Evolutionary conservation across 1,140 invertebrate species (phyloP).

Genomic region (Lamellibrachia luymesi): DNA sequence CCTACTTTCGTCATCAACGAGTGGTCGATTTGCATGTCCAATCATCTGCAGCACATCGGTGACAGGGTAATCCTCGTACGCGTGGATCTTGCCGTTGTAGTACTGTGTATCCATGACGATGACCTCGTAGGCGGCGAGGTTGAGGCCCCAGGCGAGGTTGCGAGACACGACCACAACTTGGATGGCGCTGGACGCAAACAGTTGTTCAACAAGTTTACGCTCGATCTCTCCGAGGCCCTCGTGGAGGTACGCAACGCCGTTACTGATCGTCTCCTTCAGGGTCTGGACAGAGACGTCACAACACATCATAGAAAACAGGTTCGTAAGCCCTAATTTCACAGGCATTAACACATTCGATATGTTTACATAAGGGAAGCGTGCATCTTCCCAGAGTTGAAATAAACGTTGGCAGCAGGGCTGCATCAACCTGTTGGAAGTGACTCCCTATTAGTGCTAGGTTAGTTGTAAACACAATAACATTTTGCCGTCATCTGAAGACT

Average conservation of each 20-base stretch:
- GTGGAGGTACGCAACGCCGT: slow-evolving; percentile 96
- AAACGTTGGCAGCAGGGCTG: no score
- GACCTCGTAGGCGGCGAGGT: slow-evolving; percentile 85
- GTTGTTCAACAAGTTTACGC: slow-evolving; percentile 82
- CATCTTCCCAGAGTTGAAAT: no score
- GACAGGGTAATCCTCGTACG: slow-evolving; percentile 94
- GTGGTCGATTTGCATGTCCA: slow-evolving; percentile 73
- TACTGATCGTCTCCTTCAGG: slow-evolving; percentile 60
- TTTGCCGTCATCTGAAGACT: no score
- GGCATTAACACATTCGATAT: no score
- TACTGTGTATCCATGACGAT: slow-evolving; percentile 97
- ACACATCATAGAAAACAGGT: neutral
- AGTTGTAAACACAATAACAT: no score
- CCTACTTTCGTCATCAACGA: slow-evolving; percentile 77
- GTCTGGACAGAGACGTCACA: slow-evolving; percentile 37
- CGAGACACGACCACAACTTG: slow-evolving; percentile 88
- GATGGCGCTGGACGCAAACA: slow-evolving; percentile 90
- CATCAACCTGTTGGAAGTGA: no score
- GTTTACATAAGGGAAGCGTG: no score
- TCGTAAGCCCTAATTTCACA: no score
- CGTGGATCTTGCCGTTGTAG: slow-evolving; percentile 86
- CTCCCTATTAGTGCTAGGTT: no score
- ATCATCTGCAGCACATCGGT: slow-evolving; percentile 98
- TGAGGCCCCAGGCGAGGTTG: slow-evolving; percentile 88
- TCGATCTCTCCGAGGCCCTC: slow-evolving; percentile 86